phyloP scores from a whole-genome alignment of 2,888 invertebrate species.

The Ennomos fuscantarius region DNA sequence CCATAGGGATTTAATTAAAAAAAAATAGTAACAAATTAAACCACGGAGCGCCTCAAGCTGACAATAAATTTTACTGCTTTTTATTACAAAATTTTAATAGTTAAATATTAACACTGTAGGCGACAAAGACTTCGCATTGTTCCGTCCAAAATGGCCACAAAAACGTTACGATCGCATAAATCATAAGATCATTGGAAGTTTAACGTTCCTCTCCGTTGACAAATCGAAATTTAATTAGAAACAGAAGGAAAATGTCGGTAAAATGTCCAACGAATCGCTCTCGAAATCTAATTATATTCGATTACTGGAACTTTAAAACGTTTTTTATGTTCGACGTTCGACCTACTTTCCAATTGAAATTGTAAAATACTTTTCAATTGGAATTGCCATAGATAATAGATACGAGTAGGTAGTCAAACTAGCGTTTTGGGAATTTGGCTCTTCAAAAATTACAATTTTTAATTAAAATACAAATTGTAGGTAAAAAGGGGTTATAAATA shows the following conservation, averaged over 20 bases:
- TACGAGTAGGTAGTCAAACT: too few relatives aligned
- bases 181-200: conserved; percentile 40
- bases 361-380: conserved; percentile 25
- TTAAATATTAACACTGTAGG: conserved; percentile 16
- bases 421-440: too few relatives aligned
- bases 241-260: conserved; percentile 56
- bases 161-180: conserved; percentile 45
- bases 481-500: too few relatives aligned
- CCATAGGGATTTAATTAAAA: too few relatives aligned
- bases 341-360: conserved; percentile 39
- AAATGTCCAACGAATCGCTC: conserved; percentile 40
- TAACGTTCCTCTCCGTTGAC: conserved; percentile 19
- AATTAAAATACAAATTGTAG: too few relatives aligned
- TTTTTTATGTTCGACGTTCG: conserved; percentile 42
- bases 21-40: too few relatives aligned
- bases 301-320: conserved; percentile 48
- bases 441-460: too few relatives aligned
- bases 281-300: conserved; percentile 55
- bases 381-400: too few relatives aligned
- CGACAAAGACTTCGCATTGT: conserved; percentile 19
- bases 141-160: conserved; percentile 45
- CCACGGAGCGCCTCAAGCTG: too few relatives aligned
- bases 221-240: conserved; percentile 67
- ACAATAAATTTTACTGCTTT: too few relatives aligned
- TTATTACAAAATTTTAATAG: too few relatives aligned